phyloP scores from a whole-genome alignment of 1,140 invertebrate species.

The Dendroctonus valens region DNA sequence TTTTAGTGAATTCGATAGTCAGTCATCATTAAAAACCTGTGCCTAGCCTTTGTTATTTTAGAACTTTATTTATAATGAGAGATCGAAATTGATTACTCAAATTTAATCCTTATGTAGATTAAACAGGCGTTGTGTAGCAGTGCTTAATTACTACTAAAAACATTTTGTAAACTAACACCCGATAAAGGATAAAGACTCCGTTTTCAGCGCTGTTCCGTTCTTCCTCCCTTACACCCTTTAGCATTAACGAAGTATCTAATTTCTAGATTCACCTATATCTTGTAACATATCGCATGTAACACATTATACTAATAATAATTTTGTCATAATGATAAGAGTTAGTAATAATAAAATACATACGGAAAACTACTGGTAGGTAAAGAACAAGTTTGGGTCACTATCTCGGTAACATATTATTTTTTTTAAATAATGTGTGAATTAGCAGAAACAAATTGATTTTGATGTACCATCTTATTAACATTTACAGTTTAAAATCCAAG shows the following conservation, averaged over 20 bases:
- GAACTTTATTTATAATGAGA: constrained; percentile 8
- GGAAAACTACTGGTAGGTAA: background rate
- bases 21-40: no score
- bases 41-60: constrained; percentile 4
- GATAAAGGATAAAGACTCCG: constrained; percentile 36
- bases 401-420: no score
- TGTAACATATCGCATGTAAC: constrained; percentile 15
- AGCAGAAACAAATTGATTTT: no score
- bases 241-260: constrained; percentile 28
- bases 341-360: constrained; percentile 6
- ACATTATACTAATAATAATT: constrained; percentile 8
- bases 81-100: constrained; percentile 14
- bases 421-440: no score
- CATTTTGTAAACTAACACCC: constrained; percentile 32
- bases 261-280: constrained; percentile 26
- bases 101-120: constrained; percentile 8
- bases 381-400: no score
- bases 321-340: background rate
- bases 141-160: constrained; percentile 35
- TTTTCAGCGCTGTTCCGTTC: constrained; percentile 22
- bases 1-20: no score
- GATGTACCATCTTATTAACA: no score
- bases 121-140: constrained; percentile 7
- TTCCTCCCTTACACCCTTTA: constrained; percentile 19
- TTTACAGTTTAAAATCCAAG: no score